These are phyloP conservation scores for Anhinga rufa DNA, from an alignment of 2,113 vertebrate genomes.

Conservation along the genomic window DNA sequence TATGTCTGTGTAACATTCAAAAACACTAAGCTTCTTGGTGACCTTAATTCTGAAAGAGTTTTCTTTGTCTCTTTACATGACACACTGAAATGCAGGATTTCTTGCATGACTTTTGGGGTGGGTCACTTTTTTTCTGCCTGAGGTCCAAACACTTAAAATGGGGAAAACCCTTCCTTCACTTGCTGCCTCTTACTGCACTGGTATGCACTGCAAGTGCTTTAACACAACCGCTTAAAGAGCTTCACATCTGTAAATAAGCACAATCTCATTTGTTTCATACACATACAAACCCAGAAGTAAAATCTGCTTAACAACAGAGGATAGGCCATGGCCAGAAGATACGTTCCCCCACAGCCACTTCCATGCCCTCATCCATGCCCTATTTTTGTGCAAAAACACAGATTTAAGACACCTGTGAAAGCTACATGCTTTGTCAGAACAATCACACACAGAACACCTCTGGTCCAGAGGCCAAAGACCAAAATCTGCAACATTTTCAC, in stretches of 20 bases:
- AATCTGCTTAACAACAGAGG: background rate
- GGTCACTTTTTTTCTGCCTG: background rate
- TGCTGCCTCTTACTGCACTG: background rate
- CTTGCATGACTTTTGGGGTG: background rate
- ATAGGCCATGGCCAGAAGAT: rapidly evolving
- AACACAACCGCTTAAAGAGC: rapidly evolving
- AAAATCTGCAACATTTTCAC: background rate
- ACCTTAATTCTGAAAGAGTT: background rate
- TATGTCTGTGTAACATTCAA: background rate
- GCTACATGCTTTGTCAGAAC: background rate
- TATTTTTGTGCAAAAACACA: background rate
- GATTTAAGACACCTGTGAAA: background rate
- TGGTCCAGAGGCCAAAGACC: background rate
- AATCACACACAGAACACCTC: background rate
- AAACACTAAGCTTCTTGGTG: background rate
- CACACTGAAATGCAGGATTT: rapidly evolving
- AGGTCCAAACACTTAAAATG: background rate
- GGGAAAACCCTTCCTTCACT: background rate
- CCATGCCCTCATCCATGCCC: background rate
- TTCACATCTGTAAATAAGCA: background rate
- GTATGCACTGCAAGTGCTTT: background rate
- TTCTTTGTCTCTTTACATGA: background rate
- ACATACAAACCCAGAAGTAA: background rate
- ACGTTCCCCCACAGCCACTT: background rate
- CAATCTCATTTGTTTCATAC: background rate